Base-by-base conservation (phyloP, 2,113 vertebrate genomes). In the Microcebus tavaratra region DNA sequence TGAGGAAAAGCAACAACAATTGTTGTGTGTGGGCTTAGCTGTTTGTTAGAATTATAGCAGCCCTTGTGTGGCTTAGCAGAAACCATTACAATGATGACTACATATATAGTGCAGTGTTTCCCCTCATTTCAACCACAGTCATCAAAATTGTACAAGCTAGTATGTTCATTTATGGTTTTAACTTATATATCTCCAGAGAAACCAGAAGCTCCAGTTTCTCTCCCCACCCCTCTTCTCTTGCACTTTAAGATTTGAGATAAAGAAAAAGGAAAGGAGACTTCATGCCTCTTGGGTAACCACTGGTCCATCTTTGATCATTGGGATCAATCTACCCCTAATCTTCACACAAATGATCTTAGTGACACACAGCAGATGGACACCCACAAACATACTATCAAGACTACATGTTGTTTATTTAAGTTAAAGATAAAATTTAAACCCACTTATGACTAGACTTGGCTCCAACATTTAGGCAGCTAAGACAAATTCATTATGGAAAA, bases 101-200 rank as follows among this genome's bases (percentile, higher is more conserved):
- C 20, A 27, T 14, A 65, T 45, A 14, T 63, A 27, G 4, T 9
- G 7, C n/a, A 90, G n/a, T 21, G 25, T 39, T 80, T 7, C 53
- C 21, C 79, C 53, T 34, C 39, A 14, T 67, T 84, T 53, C 29
- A 55, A 82, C 63, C 68, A 31, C 18, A 81, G 11, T 61, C 34
- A 21, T 75, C 42, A 50, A 81, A 85, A 34, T 50, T 21, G 1
- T 57, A 31, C 45, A 73, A 75, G 18, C 34, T 67, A 65, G 18
- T 61, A 45, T 84, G 39, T 61, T 90, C 85, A 59, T 73, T 90
- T 94, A 15, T 76, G 13, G 11, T 67, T 91, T 87, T 82, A 67
- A 87, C 91, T 94, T 81, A 75, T 81, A 59, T 27, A 87, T 72
- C 75, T 82, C 67, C n/a, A n/a, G 82, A 27, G 67, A 87, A 68